Evolutionary conservation across 2,113 vertebrate genomes (phyloP).

Genomic region (Scophthalmus maximus): DNA sequence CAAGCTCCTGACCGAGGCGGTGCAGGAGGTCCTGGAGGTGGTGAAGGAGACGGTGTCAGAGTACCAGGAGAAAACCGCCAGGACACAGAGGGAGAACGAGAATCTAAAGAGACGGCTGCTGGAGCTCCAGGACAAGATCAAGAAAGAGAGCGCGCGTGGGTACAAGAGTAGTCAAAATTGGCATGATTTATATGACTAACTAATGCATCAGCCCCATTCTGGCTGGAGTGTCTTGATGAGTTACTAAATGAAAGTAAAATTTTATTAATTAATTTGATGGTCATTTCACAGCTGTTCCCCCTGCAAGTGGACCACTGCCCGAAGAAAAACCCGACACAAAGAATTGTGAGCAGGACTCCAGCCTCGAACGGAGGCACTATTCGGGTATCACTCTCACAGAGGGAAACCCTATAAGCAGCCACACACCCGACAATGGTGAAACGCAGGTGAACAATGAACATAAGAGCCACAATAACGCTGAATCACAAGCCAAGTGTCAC

Average conservation of each 20-base stretch:
- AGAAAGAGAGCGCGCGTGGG: slow-evolving; percentile 54
- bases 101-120: slow-evolving; percentile 70
- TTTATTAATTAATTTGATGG: background rate
- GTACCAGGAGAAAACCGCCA: slow-evolving; percentile 76
- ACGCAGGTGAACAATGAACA: slow-evolving; percentile 42
- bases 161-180: background rate
- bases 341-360: slow-evolving; percentile 14
- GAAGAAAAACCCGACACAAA: slow-evolving; percentile 15
- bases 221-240: background rate
- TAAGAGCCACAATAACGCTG: background rate
- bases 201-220: background rate
- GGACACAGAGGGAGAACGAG: slow-evolving; percentile 77
- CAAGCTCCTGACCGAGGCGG: slow-evolving; percentile 71
- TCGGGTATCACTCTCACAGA: slow-evolving; percentile 1
- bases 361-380: slow-evolving; percentile 10
- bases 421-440: background rate
- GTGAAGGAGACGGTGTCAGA: slow-evolving; percentile 79
- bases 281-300: slow-evolving; percentile 31
- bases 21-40: slow-evolving; percentile 78
- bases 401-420: background rate
- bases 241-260: background rate
- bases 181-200: background rate
- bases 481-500: slow-evolving; percentile 13
- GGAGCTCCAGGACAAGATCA: slow-evolving; percentile 67
- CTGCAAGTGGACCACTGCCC: background rate